Evolutionary conservation across 2,888 invertebrate species (phyloP).

Genomic region (Carterocephalus palaemon): DNA sequence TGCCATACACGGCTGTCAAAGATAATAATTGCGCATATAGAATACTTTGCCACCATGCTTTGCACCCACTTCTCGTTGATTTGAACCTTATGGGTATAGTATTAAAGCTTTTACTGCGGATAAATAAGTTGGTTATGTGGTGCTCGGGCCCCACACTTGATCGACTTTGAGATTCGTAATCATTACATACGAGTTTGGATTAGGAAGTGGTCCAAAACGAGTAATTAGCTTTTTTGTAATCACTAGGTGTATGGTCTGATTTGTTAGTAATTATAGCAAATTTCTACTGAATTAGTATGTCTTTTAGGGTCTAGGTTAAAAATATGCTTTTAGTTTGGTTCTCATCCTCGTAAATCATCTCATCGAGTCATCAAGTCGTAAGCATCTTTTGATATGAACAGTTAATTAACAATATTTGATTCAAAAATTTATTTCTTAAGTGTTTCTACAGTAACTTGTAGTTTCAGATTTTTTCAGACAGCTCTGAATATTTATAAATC

Average conservation of each 20-base stretch:
- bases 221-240: constrained; percentile 58
- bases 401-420: no score
- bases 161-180: constrained; percentile 68
- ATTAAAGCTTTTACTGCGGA: constrained; percentile 33
- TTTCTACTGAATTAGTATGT: constrained; percentile 3
- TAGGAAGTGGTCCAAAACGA: constrained; percentile 54
- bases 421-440: no score
- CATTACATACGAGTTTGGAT: constrained; percentile 54
- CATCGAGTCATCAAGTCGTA: no score
- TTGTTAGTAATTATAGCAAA: constrained; percentile 17
- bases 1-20: constrained; percentile 66
- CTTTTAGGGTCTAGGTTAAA: constrained; percentile 2
- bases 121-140: constrained; percentile 35
- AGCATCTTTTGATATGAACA: no score
- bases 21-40: constrained; percentile 72
- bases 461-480: no score
- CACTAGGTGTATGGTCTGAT: constrained; percentile 11
- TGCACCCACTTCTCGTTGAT: constrained; percentile 40
- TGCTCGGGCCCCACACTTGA: constrained; percentile 60
- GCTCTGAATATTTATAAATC: no score
- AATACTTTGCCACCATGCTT: constrained; percentile 54
- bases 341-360: no score
- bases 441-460: no score
- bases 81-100: constrained; percentile 34
- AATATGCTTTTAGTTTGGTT: background rate